phyloP scores from a whole-genome alignment of 2,113 vertebrate genomes.

The Gymnogyps californianus region DNA sequence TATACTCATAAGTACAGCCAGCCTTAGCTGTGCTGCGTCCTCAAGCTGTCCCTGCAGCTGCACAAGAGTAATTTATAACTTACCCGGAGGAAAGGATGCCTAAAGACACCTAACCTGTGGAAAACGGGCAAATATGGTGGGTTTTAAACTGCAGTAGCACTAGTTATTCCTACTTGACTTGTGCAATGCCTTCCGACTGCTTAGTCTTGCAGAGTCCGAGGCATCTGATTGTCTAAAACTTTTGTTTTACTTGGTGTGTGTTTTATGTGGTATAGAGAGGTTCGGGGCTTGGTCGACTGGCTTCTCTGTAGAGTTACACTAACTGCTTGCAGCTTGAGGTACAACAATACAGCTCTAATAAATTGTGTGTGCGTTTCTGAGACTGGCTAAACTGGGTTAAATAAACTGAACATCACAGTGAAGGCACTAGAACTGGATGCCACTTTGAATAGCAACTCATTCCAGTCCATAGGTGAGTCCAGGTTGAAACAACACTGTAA shows the following conservation, averaged over 20 bases:
- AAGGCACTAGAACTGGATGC: neutral
- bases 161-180: neutral
- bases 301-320: neutral
- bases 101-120: neutral
- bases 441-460: neutral
- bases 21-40: neutral
- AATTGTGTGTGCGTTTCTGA: neutral
- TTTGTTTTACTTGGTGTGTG: neutral
- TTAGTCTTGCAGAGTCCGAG: neutral
- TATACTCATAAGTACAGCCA: neutral
- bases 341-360: neutral
- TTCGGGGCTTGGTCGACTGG: neutral
- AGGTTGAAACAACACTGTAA: neutral
- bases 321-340: neutral
- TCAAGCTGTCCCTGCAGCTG: neutral
- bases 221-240: neutral
- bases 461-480: neutral
- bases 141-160: neutral
- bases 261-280: neutral
- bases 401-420: neutral
- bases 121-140: neutral
- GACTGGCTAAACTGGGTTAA: neutral
- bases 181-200: neutral
- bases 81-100: neutral
- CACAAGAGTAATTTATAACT: neutral